Base-by-base conservation (phyloP, 2,113 vertebrate genomes). In the Gila orcuttii region DNA sequence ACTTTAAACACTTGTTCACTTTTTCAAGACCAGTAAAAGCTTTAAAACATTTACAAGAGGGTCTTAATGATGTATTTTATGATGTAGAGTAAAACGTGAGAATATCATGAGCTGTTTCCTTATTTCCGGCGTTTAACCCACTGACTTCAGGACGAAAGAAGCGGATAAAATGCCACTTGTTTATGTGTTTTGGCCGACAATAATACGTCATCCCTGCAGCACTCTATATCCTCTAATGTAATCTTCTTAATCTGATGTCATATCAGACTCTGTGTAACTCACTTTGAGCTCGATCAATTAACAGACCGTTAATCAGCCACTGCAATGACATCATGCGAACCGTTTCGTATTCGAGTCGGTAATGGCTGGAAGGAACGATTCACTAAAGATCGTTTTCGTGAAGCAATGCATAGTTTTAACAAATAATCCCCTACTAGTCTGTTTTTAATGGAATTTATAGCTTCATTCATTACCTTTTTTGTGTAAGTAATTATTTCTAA, bases 401-500 rank as follows among this genome's bases (percentile, higher is more conserved):
- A 95, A 94, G 92, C 95, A 95, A 95, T 93, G 95, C 95, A 95
- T 94, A 95, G 96, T 96, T 99, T 98, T 98, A 97, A 98, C 98
- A 99, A 98, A 97, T 97, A 98, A 97, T 96, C 94, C 95, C 95
- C 91, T 90, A 94, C 94, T 97, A 98, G 98, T 98, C 96, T 95
- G 96, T 95, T 96, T 98, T 97, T 95, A 97, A 95, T 90, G 90
- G 96, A 97, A 99, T 99, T 98, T 98, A 98, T 97, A 94, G 96
- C 95, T 96, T 97, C 95, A 95, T 98, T 94, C 96, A 98, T 98
- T 99, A 95, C 96, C 95, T 96, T 97, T 42, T 98, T 98, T 96
- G 97, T 97, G 96, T 98, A 96, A 96, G 97, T 98, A 99, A 99
- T 99, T 99, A 99, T 98, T 98, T 98, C 96, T 99, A 99, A 99